Evolutionary conservation across 1,140 invertebrate genomes (phyloP).

Genomic region (Scaptomyza graminum): DNA sequence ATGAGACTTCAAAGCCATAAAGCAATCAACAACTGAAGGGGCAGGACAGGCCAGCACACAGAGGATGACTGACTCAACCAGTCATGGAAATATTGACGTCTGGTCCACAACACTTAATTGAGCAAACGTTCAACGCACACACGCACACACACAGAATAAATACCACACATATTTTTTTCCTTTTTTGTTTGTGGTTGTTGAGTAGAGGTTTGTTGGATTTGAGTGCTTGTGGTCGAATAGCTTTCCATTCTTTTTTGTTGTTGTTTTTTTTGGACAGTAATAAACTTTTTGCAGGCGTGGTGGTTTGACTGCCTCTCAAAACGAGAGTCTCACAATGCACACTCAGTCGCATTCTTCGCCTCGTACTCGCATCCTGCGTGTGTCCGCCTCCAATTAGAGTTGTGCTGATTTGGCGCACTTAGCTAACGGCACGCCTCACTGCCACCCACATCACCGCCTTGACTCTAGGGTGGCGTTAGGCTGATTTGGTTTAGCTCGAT

Average conservation of each 20-base stretch:
- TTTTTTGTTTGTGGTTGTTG: slow-evolving; percentile 1
- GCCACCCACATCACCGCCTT: neutral
- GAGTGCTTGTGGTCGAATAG: slow-evolving; percentile 10
- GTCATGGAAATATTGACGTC: slow-evolving; percentile 5
- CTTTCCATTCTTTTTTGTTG: neutral
- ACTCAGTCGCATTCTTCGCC: neutral
- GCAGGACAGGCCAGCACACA: slow-evolving; percentile 1
- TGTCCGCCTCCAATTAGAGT: slow-evolving; percentile 74
- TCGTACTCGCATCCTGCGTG: slow-evolving; percentile 5
- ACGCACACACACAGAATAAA: slow-evolving; percentile 1
- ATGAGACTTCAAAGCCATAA: slow-evolving; percentile 42
- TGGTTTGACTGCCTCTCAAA: neutral
- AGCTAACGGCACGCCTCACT: slow-evolving; percentile 61
- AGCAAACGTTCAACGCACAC: neutral
- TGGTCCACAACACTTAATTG: slow-evolving; percentile 6
- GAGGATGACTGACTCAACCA: slow-evolving; percentile 7
- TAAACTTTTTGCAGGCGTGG: slow-evolving; percentile 31
- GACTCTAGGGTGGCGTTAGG: slow-evolving; percentile 6
- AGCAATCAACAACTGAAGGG: slow-evolving; percentile 29
- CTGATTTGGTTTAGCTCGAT: slow-evolving; percentile 41
- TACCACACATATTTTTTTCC: neutral
- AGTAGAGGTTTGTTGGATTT: neutral
- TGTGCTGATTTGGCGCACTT: slow-evolving; percentile 80
- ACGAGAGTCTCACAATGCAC: slow-evolving; percentile 6
- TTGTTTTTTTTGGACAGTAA: slow-evolving; percentile 14